A percentile compares a stretch with the other conserved stretches of the same genome.
Conservation (phyloP, 2,113 vertebrate genomes). For the Psittacus erithacus region DNA sequence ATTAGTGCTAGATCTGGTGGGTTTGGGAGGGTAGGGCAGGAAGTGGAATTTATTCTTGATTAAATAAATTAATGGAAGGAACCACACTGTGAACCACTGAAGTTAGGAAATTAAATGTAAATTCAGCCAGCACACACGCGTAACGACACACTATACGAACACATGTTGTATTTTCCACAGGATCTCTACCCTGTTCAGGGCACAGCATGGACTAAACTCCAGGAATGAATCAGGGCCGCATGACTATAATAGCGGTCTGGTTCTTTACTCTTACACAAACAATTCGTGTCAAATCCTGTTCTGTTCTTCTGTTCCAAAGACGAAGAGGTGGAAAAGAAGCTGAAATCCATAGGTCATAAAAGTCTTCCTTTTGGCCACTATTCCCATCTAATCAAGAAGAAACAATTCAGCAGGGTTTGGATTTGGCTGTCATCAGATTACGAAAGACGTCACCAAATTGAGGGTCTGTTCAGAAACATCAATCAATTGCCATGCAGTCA, state of each 20-base stretch:
- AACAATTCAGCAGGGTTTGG: not conserved
- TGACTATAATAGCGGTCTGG: not conserved
- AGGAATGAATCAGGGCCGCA: not conserved
- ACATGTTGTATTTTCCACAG: not conserved
- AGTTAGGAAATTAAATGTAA: not conserved
- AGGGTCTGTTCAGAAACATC: not conserved
- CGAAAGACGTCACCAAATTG: not conserved
- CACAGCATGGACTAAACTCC: not conserved
- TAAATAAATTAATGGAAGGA: not conserved
- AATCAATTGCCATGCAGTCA: not conserved
- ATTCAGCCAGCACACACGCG: not conserved
- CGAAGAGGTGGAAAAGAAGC: not conserved
- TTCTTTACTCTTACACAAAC: not conserved
- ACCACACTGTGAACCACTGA: not conserved
- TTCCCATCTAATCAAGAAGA: not conserved
- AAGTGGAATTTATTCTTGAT: not conserved
- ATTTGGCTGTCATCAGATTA: not conserved
- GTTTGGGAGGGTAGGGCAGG: accelerated
- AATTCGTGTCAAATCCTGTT: not conserved
- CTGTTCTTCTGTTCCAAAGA: not conserved
- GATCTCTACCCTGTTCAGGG: not conserved
- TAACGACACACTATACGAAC: not conserved
- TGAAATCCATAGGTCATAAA: not conserved
- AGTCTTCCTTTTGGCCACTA: not conserved
- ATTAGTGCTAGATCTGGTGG: not conserved